Evolutionary conservation across 2,113 vertebrate genomes (phyloP).

Genomic region (Spea multiplicata): DNA sequence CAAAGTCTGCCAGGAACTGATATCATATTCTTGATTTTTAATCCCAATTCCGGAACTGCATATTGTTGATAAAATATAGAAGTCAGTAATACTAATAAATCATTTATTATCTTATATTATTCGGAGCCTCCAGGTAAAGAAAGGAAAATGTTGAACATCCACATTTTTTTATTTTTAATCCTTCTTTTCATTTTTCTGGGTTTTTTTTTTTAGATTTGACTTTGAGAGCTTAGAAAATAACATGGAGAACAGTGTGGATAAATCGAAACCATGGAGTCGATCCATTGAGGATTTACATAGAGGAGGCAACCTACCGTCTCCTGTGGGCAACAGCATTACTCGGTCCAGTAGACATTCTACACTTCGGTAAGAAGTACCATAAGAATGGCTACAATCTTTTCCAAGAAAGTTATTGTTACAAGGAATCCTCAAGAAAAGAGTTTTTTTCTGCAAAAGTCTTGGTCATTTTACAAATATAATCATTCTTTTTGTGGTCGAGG

Average conservation of each 20-base stretch:
- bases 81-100: too few species aligned
- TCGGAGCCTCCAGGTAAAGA: background rate
- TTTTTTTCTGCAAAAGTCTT: too few species aligned
- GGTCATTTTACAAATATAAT: too few species aligned
- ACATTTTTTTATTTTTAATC: background rate
- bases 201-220: constrained; percentile 78
- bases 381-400: too few species aligned
- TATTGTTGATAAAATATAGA: constrained; percentile 2
- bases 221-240: constrained; percentile 86
- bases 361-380: constrained; percentile 69
- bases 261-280: constrained; percentile 88
- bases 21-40: too few species aligned
- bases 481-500: too few species aligned
- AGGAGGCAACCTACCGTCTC: constrained; percentile 79
- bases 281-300: constrained; percentile 95
- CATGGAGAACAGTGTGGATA: constrained; percentile 80
- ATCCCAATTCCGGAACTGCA: too few species aligned
- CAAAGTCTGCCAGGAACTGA: too few species aligned
- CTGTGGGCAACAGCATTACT: constrained; percentile 78
- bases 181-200: background rate
- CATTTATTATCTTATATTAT: background rate
- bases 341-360: constrained; percentile 84
- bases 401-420: too few species aligned
- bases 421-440: too few species aligned
- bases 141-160: rapidly evolving